A percentile compares a stretch with the other conserved stretches of the same genome.
Evolutionary conservation across 1,140 invertebrate species (phyloP).

Genomic region (Neodiprion lecontei): DNA sequence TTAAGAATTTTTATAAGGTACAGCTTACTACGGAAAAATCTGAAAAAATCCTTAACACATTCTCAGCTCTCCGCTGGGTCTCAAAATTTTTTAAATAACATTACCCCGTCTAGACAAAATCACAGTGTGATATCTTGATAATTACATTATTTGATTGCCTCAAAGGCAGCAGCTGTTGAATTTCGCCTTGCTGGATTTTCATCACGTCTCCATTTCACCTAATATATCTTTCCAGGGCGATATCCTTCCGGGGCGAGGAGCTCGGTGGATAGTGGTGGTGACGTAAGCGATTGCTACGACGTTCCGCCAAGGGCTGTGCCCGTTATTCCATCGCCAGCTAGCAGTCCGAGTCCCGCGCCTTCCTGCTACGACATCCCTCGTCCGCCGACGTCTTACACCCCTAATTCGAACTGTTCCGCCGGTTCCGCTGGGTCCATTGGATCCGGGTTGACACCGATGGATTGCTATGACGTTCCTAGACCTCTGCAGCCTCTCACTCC

Average conservation of each 20-base stretch:
- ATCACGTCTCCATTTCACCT: too few species aligned
- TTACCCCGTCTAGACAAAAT: too few species aligned
- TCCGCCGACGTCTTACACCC: slow-evolving; percentile 54
- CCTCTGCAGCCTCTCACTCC: slow-evolving; percentile 65
- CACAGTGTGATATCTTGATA: too few species aligned
- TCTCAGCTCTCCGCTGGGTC: too few species aligned
- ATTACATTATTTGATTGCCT: too few species aligned
- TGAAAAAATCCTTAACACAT: too few species aligned
- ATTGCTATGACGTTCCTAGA: slow-evolving; percentile 65
- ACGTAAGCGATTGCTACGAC: slow-evolving; percentile 65
- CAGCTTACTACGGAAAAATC: too few species aligned
- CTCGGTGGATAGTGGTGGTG: slow-evolving; percentile 49
- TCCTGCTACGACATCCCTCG: slow-evolving; percentile 64
- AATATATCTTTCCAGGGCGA: slow-evolving; percentile 36
- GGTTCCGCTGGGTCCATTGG: slow-evolving; percentile 23
- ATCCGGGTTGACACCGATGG: slow-evolving; percentile 51
- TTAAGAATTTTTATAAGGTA: too few species aligned
- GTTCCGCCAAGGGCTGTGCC: slow-evolving; percentile 69
- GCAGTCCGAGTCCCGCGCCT: slow-evolving; percentile 53
- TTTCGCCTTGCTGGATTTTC: too few species aligned
- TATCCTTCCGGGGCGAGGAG: slow-evolving; percentile 45
- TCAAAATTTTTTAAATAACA: too few species aligned
- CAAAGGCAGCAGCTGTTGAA: too few species aligned
- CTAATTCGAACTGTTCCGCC: slow-evolving; percentile 56
- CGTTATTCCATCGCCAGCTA: slow-evolving; percentile 59